Base-by-base conservation (phyloP, 1,140 invertebrate species). In the Diploscapter pachys region DNA sequence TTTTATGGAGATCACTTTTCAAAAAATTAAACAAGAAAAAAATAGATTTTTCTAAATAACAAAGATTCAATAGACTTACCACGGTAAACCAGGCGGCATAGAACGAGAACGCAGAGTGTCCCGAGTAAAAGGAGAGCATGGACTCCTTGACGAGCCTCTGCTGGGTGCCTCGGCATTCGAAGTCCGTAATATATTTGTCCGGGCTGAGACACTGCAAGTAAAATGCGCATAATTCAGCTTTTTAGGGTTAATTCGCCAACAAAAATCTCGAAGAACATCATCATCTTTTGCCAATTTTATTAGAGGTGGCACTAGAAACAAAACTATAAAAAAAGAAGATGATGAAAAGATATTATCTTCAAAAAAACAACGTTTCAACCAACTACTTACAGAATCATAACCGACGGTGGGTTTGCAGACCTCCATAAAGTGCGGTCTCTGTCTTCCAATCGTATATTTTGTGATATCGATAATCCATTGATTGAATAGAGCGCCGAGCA, bases 401-500 rank as follows among this genome's bases (percentile, higher is more conserved):
- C 80, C 80, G 9, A 74, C 61, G 75, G 86, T 78, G 11, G 89
- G 89, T 53, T 89, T 85, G 51, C 91, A 90, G 83, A 77, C 87
- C 79, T 89, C 88, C 77, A 94, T 90, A 87, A 97, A 98, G 87
- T 98, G 93, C 5, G 95, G 95, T 11, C 95, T 87, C 71, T 97
- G 87, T 65, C 94, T 89, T 51, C 95, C 95, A 75, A 97, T 91
- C 2, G 91, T 91, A 79, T 95, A 96, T 87, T 96, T 97, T 49
- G 91, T 92, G 79, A 95, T 90, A 70, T 83, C 82, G 11, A 82
- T 79, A 83, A 86, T 81, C 64, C 83, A 59, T 70, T 86, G 84
- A 73, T 85, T 85, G 68, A 85, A 86, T 73, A 79, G 81, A n/a
- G 83, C 80, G 48, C 84, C 83, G 63, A 86, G 71, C 57, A 85